Conservation (phyloP, 2,888 invertebrate genomes). For the Glaucopsyche alexis region DNA sequence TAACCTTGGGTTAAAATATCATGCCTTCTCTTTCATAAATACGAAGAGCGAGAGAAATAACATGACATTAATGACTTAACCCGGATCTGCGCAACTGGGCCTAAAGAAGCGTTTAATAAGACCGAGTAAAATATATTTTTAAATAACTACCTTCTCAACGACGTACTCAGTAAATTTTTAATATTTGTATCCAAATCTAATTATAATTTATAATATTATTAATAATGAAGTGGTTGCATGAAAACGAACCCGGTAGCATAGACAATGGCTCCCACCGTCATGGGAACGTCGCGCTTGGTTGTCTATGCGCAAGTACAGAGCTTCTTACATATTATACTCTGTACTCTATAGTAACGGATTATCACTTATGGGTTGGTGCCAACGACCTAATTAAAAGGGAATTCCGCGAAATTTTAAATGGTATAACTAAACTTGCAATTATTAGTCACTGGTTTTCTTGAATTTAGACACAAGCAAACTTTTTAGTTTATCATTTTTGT, state of each 20-base stretch:
- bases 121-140: no score
- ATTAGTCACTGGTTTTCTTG: no score
- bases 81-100: no score
- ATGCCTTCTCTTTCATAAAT: no score
- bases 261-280: constrained; percentile 67
- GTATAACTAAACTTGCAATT: no score
- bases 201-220: constrained; percentile 1
- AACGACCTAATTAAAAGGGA: not conserved
- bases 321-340: not conserved
- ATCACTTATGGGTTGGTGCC: not conserved
- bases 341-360: constrained; percentile 1
- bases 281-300: constrained; percentile 63
- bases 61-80: no score
- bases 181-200: constrained; percentile 5
- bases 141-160: not conserved
- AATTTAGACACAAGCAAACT: no score
- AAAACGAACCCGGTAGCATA: constrained; percentile 51
- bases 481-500: no score
- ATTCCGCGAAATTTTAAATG: not conserved
- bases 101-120: no score
- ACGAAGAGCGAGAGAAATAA: no score
- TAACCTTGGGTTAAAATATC: no score
- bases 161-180: not conserved
- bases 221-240: constrained; percentile 3
- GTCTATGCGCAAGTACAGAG: constrained; percentile 34